Evolutionary conservation across 2,888 invertebrate species (phyloP).

Genomic region (Drosophila siamana): DNA sequence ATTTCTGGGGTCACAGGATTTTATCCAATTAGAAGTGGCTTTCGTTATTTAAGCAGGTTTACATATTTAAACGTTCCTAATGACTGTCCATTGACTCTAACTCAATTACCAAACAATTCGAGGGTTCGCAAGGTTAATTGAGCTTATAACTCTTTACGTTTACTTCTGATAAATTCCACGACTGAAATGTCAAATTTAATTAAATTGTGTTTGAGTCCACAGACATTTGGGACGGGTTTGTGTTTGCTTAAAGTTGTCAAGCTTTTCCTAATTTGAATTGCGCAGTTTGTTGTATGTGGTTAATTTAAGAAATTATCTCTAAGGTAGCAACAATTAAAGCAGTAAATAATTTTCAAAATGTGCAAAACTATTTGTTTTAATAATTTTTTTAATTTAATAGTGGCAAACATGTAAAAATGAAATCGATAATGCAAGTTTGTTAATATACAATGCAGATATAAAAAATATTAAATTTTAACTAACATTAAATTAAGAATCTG

Average conservation of each 20-base stretch:
- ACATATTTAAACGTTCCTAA: slow-evolving; percentile 30
- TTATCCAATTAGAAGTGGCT: slow-evolving; percentile 11
- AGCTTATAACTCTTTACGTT: neutral
- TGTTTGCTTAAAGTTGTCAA: too few species aligned
- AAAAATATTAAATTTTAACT: too few species aligned
- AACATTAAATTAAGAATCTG: neutral
- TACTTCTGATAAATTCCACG: neutral
- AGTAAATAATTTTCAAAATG: too few species aligned
- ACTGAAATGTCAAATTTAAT: neutral
- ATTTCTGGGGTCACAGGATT: neutral
- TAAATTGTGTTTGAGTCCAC: neutral
- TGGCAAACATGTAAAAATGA: too few species aligned
- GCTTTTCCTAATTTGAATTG: neutral
- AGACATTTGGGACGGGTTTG: neutral
- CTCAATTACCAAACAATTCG: slow-evolving; percentile 14
- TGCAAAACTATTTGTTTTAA: too few species aligned
- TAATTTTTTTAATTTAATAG: too few species aligned
- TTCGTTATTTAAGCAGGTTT: slow-evolving; percentile 15
- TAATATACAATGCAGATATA: too few species aligned
- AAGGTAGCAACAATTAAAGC: too few species aligned
- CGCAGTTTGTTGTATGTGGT: too few species aligned
- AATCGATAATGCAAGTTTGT: too few species aligned
- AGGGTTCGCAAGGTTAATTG: neutral
- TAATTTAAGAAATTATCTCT: too few species aligned
- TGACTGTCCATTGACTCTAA: slow-evolving; percentile 7